A percentile compares a stretch with the other conserved stretches of the same genome.
These are phyloP conservation scores for Rotaria macrura DNA, from an alignment of 2,888 invertebrate genomes.

Conservation along the genomic window DNA sequence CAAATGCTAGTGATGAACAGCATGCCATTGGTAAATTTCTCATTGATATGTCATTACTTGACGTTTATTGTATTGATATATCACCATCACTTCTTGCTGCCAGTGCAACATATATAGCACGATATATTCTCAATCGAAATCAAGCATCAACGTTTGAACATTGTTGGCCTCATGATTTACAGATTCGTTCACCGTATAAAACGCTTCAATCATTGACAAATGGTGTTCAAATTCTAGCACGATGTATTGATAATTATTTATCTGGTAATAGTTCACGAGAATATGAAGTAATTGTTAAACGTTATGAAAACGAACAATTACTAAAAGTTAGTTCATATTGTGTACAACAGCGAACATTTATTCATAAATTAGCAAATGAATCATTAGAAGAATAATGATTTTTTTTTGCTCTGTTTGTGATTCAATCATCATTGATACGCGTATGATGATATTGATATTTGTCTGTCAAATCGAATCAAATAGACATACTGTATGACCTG, in stretches of 20 bases:
- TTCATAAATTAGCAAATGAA: background rate
- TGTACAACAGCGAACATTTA: background rate
- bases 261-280: background rate
- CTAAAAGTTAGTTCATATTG: background rate
- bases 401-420: background rate
- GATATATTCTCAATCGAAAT: background rate
- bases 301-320: slow-evolving; percentile 14
- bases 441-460: background rate
- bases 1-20: background rate
- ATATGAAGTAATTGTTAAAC: background rate
- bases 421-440: background rate
- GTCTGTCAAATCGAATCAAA: background rate
- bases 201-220: background rate
- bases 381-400: background rate
- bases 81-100: background rate
- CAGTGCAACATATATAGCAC: background rate
- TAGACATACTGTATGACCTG: background rate
- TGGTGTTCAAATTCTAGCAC: background rate
- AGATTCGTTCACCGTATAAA: background rate
- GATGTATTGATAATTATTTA: background rate
- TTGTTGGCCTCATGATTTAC: slow-evolving; percentile 1
- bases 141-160: background rate
- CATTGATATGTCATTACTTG: slow-evolving; percentile 8
- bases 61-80: background rate
- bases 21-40: slow-evolving; percentile 13